Evolutionary conservation across 2,888 invertebrate genomes (phyloP), one percentile per base, ranked within the genome.

Genomic region (Dastarcus helophoroides): DNA sequence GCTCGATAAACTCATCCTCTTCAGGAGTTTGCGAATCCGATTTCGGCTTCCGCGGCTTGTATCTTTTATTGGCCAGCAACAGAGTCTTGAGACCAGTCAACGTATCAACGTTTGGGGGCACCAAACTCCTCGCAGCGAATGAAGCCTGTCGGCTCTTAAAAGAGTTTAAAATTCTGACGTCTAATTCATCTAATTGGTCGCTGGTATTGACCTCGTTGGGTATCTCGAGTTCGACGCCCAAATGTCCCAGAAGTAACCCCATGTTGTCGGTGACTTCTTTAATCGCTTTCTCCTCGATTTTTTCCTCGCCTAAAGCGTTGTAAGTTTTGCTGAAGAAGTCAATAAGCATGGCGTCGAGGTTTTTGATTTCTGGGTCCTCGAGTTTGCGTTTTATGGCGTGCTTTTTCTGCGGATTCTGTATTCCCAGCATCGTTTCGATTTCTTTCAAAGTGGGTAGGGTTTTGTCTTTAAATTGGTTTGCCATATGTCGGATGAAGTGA

Each of bases 71-170:
- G 22, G 43, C 38, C 7, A 49, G 28, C 14, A 52, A 24, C n/a
- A 52, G 26, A 22, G 39, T 38, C 32, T 48, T 38, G 16, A 51
- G 21, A 5, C 47, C 48, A 4, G 45, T 32, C 6, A 48, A 13
- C 6, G 43, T 43, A 22, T 43, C 42, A 14, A 44, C 29, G 33
- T 46, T 47, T 4, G 49, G 47, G 11, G 50, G 46, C 13, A 51
- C 13, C n/a, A 41, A 27, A 3, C 23, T 17, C n/a, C 22, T 32
- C 6, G 37, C 25, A n/a, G 13, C 12, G 6, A 26, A 14, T 28
- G n/a, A 16, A 8, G 16, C 14, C 5, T 21, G 10, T 12, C 19
- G 10, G 17, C 23, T 31, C 4, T 33, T 16, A 7, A 46, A 24
- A 19, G 26, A 31, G 14, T 25, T 36, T 19, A 51, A 36, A 26